These are phyloP conservation scores for Rhingia rostrata DNA, from an alignment of 2,888 invertebrate species.

Conservation along the genomic window DNA sequence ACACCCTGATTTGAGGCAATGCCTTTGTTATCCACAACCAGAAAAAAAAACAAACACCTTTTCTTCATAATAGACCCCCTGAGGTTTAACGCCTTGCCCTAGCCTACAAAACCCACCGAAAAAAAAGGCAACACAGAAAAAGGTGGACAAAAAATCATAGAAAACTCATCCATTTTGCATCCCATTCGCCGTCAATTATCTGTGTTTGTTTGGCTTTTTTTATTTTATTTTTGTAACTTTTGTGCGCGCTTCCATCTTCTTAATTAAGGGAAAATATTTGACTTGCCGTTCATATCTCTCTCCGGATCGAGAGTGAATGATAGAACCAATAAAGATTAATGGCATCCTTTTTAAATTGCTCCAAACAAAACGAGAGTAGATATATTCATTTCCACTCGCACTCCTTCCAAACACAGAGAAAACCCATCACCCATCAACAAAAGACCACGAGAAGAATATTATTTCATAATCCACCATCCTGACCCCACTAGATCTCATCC, in stretches of 20 bases:
- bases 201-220: constrained; percentile 61
- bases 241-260: constrained; percentile 49
- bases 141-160: constrained; percentile 15
- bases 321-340: constrained; percentile 74
- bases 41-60: constrained; percentile 45
- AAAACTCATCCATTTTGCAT: constrained; percentile 67
- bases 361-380: constrained; percentile 12
- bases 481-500: too few species aligned
- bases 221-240: constrained; percentile 4
- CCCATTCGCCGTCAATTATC: constrained; percentile 62
- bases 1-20: constrained; percentile 60
- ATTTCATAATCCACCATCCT: constrained; percentile 59
- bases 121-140: not conserved
- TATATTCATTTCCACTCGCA: constrained; percentile 59
- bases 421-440: constrained; percentile 55
- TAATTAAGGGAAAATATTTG: constrained; percentile 71
- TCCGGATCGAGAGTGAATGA: constrained; percentile 66
- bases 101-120: constrained; percentile 28
- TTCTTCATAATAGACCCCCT: constrained; percentile 65
- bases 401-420: constrained; percentile 50
- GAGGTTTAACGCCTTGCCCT: constrained; percentile 68
- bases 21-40: constrained; percentile 45
- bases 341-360: constrained; percentile 69
- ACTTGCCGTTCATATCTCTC: constrained; percentile 43
- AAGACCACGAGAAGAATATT: constrained; percentile 57